Conservation (phyloP, 2,888 invertebrate species). For the Leptarthrus brevirostris region DNA sequence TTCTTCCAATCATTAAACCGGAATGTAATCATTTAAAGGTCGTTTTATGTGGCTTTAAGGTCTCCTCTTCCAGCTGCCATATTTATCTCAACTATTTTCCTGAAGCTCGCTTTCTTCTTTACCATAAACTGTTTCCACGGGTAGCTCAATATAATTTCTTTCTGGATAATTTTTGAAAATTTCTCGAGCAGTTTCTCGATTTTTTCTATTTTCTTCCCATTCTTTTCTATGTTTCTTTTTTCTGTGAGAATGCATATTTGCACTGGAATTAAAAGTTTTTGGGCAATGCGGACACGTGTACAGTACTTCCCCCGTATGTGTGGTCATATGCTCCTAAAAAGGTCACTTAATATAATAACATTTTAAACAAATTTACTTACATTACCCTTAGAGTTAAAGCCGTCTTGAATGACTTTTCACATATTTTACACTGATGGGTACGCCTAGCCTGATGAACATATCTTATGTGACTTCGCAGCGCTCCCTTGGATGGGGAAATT, state of each 20-base stretch:
- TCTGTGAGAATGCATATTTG: conserved; percentile 66
- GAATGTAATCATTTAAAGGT: too few relatives aligned
- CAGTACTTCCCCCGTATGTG: conserved; percentile 65
- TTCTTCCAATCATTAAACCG: too few relatives aligned
- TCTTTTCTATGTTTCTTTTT: conserved; percentile 65
- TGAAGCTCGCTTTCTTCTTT: too few relatives aligned
- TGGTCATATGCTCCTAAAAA: conserved; percentile 65
- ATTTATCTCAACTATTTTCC: too few relatives aligned
- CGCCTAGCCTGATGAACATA: conserved; percentile 63
- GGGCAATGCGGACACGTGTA: conserved; percentile 66
- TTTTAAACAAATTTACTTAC: neutral
- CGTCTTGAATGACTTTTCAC: conserved; percentile 64
- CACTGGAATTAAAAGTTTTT: conserved; percentile 66
- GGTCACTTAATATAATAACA: neutral
- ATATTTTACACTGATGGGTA: conserved; percentile 62
- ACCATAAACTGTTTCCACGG: too few relatives aligned
- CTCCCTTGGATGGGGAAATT: conserved; percentile 63
- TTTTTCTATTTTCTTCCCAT: conserved; percentile 61
- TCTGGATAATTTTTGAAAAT: too few relatives aligned
- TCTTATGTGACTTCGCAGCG: conserved; percentile 63
- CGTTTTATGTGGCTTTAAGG: too few relatives aligned
- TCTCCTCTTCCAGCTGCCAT: too few relatives aligned
- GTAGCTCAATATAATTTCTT: too few relatives aligned
- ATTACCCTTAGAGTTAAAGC: conserved; percentile 62
- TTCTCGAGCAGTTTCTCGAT: too few relatives aligned